phyloP scores from a whole-genome alignment of 2,888 invertebrate genomes.

The Drepana falcataria region DNA sequence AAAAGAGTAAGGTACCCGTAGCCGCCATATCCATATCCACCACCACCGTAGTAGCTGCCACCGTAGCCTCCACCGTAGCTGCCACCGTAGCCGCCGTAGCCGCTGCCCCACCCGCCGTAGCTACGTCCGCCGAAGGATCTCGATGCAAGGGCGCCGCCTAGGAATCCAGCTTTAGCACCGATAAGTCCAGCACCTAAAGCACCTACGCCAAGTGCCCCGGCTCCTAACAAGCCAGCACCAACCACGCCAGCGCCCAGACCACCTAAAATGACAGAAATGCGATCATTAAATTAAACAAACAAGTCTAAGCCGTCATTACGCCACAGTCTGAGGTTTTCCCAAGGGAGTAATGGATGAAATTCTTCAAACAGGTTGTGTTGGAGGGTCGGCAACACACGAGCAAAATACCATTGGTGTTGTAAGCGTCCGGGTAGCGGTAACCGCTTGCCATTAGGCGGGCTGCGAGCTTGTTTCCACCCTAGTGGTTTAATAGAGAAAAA shows the following conservation, averaged over 20 bases:
- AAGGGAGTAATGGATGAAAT: no score
- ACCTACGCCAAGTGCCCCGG: slow-evolving; percentile 46
- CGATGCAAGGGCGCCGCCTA: slow-evolving; percentile 59
- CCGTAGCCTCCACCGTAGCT: slow-evolving; percentile 32
- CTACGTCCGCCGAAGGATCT: slow-evolving; percentile 34
- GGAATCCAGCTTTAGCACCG: slow-evolving; percentile 53
- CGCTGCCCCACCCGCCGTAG: slow-evolving; percentile 26
- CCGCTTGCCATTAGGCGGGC: no score
- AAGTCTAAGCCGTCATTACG: no score
- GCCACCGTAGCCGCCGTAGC: slow-evolving; percentile 21
- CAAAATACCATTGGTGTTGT: no score
- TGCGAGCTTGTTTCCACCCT: no score
- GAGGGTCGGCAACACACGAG: no score
- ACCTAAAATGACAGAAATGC: neutral
- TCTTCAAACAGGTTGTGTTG: no score
- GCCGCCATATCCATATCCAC: slow-evolving; percentile 20
- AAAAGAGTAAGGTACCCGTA: neutral
- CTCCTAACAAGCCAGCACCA: slow-evolving; percentile 40
- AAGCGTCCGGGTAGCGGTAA: no score
- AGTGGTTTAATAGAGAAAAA: no score
- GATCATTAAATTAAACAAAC: neutral
- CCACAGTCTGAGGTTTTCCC: no score
- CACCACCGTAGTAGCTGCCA: slow-evolving; percentile 22
- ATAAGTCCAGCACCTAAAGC: slow-evolving; percentile 52
- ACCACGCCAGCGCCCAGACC: slow-evolving; percentile 29